A percentile compares a stretch with the other conserved stretches of the same genome.
Evolutionary conservation across 2,797 vertebrate genomes (phyloP).

Genomic region (Protonibea diacanthus): DNA sequence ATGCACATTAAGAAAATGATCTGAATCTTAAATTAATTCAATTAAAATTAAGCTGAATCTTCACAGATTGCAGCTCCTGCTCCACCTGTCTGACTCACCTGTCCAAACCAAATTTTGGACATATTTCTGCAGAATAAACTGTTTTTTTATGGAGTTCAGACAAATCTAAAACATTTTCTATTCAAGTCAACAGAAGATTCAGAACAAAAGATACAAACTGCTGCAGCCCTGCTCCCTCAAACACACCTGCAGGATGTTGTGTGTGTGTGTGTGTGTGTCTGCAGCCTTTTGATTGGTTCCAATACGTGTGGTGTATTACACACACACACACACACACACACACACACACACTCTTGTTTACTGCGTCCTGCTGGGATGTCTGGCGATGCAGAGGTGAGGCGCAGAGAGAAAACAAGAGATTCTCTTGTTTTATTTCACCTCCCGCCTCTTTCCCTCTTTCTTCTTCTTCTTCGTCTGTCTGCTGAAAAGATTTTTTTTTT

Average conservation of each 20-base stretch:
- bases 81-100: too few relatives aligned
- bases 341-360: conserved; percentile 41
- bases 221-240: background rate
- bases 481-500: background rate
- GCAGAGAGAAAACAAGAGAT: conserved; percentile 48
- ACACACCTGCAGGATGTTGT: conserved; percentile 16
- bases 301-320: background rate
- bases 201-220: background rate
- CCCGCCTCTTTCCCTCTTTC: background rate
- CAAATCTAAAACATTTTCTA: background rate
- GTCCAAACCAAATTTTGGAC: too few relatives aligned
- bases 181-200: too few relatives aligned
- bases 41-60: background rate
- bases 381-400: conserved; percentile 33
- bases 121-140: too few relatives aligned
- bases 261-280: background rate
- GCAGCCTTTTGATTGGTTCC: conserved; percentile 36
- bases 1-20: too few relatives aligned
- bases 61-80: background rate
- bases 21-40: too few relatives aligned
- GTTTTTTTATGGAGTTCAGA: too few relatives aligned
- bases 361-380: conserved; percentile 57
- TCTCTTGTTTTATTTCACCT: conserved; percentile 45
- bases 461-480: background rate
- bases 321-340: conserved; percentile 8